Base-by-base conservation (phyloP, 2,797 vertebrate genomes). In the Labeo calbasu region DNA sequence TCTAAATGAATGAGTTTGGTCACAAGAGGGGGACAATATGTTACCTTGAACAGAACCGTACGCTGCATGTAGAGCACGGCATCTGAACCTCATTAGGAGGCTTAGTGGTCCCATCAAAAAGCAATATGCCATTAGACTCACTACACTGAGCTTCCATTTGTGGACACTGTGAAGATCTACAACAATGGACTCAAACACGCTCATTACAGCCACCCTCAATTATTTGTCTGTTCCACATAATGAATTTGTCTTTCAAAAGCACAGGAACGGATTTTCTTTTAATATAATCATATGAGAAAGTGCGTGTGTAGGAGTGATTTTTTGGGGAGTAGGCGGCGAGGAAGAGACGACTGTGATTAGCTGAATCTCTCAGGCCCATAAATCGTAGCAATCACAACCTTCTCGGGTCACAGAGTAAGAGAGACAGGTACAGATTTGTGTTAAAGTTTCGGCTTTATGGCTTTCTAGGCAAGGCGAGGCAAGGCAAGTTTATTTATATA, bases 101-200 rank as follows among this genome's bases (percentile, higher is more conserved):
- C 68, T 89, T 89, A 89, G 85, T 89, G 85, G 77, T 75, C 85
- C 86, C 85, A 89, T 87, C 83, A 89, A 83, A 82, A 79, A 85
- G 85, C 88, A 89, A 88, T 88, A 85, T 88, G 86, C 86, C 75
- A 89, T 89, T 89, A 89, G 86, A 89, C 63, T 85, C 86, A 89
- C 83, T 85, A 86, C 81, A 85, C 85, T 83, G 85, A 87, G 81
- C 86, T 86, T 89, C 86, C 85, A 89, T 87, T 89, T 86, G 84
- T 84, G 84, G 86, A 83, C 81, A 86, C 80, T 51, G 75, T 71
- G 70, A 83, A 85, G 81, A 86, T 82, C 86, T 87, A 86, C 84
- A 82, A 87, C 76, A 76, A 77, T 82, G 75, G 50, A 73, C 79
- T 69, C 77, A 66, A 71, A 82, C 69, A 84, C 77, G 69, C 85